phyloP scores from a whole-genome alignment of 2,888 invertebrate species.

The Acronicta psi region DNA sequence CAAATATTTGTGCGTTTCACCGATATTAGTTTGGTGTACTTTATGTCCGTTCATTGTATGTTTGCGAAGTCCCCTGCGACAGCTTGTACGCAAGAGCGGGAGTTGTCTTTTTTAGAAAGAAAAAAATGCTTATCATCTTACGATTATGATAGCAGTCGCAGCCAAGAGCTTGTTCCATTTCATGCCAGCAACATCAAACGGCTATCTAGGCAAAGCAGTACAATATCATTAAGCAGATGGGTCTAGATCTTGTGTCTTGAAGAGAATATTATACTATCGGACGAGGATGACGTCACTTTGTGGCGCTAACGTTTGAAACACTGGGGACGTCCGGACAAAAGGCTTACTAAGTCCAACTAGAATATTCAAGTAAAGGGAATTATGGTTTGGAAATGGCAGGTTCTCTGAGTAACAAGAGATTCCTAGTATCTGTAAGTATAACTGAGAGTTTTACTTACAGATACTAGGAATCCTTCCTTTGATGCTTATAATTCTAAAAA shows the following conservation, averaged over 20 bases:
- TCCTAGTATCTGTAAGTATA: no score
- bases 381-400: slow-evolving; percentile 8
- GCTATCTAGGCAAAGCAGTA: slow-evolving; percentile 30
- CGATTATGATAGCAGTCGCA: slow-evolving; percentile 1
- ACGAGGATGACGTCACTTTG: slow-evolving; percentile 37
- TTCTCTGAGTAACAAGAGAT: not conserved
- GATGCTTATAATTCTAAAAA: no score
- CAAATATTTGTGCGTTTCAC: no score
- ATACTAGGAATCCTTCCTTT: no score
- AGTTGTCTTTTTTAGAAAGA: no score
- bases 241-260: slow-evolving; percentile 14
- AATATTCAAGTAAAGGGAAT: slow-evolving; percentile 22
- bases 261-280: slow-evolving; percentile 43
- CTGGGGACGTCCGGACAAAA: slow-evolving; percentile 18
- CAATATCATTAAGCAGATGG: slow-evolving; percentile 29
- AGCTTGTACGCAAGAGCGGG: no score
- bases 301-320: slow-evolving; percentile 31
- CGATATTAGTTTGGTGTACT: no score
- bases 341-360: slow-evolving; percentile 26
- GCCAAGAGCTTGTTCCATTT: slow-evolving; percentile 9
- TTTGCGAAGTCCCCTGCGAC: no score
- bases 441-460: no score
- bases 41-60: no score
- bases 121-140: no score
- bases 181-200: slow-evolving; percentile 17